Conservation (phyloP, 2,888 invertebrate species). For the Acleris literana region DNA sequence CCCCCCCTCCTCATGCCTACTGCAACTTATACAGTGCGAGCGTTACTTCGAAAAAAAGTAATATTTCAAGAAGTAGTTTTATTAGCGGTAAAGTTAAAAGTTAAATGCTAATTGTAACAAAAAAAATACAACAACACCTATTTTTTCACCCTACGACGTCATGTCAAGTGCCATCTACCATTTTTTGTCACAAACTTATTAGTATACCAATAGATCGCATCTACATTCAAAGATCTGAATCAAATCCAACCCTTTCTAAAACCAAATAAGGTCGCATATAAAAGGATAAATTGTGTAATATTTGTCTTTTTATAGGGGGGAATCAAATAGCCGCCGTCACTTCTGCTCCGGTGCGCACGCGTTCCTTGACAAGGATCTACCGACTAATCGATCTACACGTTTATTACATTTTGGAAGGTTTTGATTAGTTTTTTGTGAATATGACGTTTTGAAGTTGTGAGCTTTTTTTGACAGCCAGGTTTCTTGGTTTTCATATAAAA, state of each 20-base stretch:
- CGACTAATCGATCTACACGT: slow-evolving; percentile 26
- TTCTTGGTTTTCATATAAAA: not conserved
- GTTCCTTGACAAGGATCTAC: slow-evolving; percentile 44
- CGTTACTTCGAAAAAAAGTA: too few species aligned
- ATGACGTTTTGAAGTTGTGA: not conserved
- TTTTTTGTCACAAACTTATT: slow-evolving; percentile 43
- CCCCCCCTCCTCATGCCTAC: too few species aligned
- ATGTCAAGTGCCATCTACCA: slow-evolving; percentile 34
- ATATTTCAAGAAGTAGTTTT: too few species aligned
- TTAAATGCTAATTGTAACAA: not conserved
- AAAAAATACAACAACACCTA: not conserved
- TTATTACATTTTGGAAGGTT: slow-evolving; percentile 3
- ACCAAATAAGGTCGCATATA: too few species aligned
- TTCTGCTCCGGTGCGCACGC: slow-evolving; percentile 52
- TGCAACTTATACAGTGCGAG: too few species aligned
- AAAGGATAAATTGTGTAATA: too few species aligned
- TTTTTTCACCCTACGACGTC: slow-evolving; percentile 30
- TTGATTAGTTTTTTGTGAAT: slow-evolving; percentile 1
- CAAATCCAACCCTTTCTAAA: too few species aligned
- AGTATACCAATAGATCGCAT: not conserved
- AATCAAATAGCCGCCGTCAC: slow-evolving; percentile 35
- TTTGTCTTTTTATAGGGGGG: too few species aligned
- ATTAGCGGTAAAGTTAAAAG: not conserved
- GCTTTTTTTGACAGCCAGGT: not conserved
- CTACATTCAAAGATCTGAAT: too few species aligned